Conservation (phyloP, 1,140 invertebrate genomes). For the Odontomachus brunneus region DNA sequence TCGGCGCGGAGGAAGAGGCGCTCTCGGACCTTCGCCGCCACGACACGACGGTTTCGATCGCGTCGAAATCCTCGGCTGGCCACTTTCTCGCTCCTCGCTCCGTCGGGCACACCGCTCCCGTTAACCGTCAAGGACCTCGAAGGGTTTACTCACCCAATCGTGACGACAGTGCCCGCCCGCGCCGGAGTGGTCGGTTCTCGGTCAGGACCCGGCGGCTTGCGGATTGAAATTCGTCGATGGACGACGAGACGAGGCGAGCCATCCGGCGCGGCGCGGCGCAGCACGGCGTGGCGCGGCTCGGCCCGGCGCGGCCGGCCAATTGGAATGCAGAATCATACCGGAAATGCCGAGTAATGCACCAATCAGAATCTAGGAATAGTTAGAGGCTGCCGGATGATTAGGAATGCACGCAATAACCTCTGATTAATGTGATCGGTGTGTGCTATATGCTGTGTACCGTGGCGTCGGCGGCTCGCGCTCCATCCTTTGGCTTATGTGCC, state of each 20-base stretch:
- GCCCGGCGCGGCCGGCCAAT: conserved; percentile 78
- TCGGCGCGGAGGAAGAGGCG: not conserved
- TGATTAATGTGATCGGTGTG: conserved; percentile 86
- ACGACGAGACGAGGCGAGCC: conserved; percentile 39
- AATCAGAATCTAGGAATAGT: conserved; percentile 86
- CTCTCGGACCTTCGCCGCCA: conserved; percentile 12
- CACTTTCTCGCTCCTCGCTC: not conserved
- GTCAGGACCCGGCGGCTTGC: conserved; percentile 56
- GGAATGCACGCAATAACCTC: conserved; percentile 86
- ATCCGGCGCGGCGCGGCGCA: conserved; percentile 34
- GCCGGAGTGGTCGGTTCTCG: conserved; percentile 48
- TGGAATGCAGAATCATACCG: conserved; percentile 85
- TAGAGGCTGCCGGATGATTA: conserved; percentile 85
- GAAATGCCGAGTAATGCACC: conserved; percentile 86
- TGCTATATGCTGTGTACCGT: conserved; percentile 76
- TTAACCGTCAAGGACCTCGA: conserved; percentile 2
- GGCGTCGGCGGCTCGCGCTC: conserved; percentile 67
- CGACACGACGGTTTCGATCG: conserved; percentile 6
- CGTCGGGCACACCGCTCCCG: not conserved
- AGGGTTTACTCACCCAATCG: not conserved
- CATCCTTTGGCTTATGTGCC: conserved; percentile 80
- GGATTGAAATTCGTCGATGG: conserved; percentile 75
- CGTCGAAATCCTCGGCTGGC: conserved; percentile 14
- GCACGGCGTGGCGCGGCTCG: conserved; percentile 23
- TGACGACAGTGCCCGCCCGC: not conserved